Conservation (phyloP, 2,113 vertebrate species). For the Leptocoma aspasia region DNA sequence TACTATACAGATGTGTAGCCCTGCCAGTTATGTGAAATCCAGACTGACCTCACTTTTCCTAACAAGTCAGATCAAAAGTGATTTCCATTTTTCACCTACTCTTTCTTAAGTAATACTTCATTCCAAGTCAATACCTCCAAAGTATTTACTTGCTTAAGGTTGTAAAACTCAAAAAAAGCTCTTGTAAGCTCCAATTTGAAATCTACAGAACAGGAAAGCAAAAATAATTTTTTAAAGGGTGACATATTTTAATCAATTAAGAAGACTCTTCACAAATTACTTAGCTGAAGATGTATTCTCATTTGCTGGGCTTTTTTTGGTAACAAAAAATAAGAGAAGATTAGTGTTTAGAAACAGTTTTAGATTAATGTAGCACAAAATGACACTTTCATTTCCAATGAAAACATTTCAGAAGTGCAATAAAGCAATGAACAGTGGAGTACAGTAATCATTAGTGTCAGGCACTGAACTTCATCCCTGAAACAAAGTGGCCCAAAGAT, state of each 20-base stretch:
- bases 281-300: neutral
- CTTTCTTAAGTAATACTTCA: neutral
- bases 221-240: neutral
- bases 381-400: neutral
- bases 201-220: neutral
- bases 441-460: neutral
- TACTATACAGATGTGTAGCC: neutral
- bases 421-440: neutral
- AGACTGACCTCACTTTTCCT: neutral
- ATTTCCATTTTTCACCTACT: neutral
- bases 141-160: neutral
- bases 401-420: slow-evolving; percentile 15
- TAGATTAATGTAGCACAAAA: slow-evolving; percentile 20
- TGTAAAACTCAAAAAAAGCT: neutral
- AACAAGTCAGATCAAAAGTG: neutral
- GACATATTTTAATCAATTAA: neutral
- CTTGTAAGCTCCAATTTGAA: neutral
- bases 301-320: neutral
- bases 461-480: neutral
- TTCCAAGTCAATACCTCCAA: neutral
- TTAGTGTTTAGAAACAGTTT: neutral
- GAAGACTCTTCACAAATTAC: neutral
- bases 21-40: neutral
- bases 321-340: neutral
- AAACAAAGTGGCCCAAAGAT: slow-evolving; percentile 30